Base-by-base conservation (phyloP, 2,888 invertebrate species). In the Campoletis raptor region DNA sequence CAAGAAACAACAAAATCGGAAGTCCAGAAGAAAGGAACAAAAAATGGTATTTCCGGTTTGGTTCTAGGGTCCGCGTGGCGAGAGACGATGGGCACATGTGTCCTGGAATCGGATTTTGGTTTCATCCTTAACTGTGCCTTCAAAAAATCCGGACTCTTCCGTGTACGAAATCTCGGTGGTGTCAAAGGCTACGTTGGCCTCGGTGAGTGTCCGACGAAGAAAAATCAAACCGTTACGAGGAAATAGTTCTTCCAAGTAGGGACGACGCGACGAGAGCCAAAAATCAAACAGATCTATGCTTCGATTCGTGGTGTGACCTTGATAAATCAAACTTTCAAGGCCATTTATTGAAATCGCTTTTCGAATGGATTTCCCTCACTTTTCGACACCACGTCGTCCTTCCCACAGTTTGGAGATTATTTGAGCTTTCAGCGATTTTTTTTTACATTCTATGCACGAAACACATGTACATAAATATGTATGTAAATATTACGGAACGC, bases 71-170 rank as follows among this genome's bases (percentile, higher is more conserved):
- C 95, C 94, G 95, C 95, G 92, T 95, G 95, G 95, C 95, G 95
- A 93, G 94, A 96, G 94, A 96, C 96, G 92, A 96, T 96, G 94
- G 96, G 97, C 94, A 97, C 97, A 94, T 98, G 98, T 95, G 98
- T 98, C 89, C 95, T 98, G 95, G 97, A 97, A 94, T 98, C 98
- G 92, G 98, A 98, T 95, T 98, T 97, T 94, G 98, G 98, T 92
- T 97, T 98, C 96, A 96, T 96, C 94, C 96, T 98, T 94, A 98
- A 98, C 96, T 98, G 98, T 95, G 98, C 97, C 94, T 98, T 98
- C 96, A 98, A 98, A 96, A 98, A 98, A 95, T 97, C 98, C 90
- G 97, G 98, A 91, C 96, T 98, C 92, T 98, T 98, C 96, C 96
- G 98, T 94, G 97, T 98, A 92, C 96, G 98, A 95, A 98, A 98